Conservation (phyloP, 2,888 invertebrate species). For the Drosophila emarginata region DNA sequence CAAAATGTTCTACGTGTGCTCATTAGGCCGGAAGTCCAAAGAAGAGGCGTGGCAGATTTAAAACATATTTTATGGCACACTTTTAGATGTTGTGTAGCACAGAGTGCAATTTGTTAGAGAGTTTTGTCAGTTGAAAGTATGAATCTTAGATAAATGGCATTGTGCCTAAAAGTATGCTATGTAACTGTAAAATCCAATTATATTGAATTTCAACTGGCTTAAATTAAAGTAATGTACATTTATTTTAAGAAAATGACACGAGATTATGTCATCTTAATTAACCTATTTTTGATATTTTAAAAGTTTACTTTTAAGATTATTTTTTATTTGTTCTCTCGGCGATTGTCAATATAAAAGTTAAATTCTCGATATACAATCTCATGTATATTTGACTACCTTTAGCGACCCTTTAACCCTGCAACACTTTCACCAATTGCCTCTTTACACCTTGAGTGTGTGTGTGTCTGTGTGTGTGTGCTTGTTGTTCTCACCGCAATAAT, state of each 20-base stretch:
- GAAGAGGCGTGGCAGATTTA: constrained; percentile 23
- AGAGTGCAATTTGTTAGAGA: not conserved
- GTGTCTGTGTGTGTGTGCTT: not conserved
- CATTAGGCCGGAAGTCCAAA: constrained; percentile 56
- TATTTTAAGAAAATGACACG: no score
- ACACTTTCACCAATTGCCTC: not conserved
- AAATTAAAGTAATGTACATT: no score
- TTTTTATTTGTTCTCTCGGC: not conserved
- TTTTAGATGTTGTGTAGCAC: not conserved
- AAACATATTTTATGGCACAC: constrained; percentile 40
- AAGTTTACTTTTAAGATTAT: not conserved
- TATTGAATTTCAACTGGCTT: no score
- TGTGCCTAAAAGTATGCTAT: no score
- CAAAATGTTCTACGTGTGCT: constrained; percentile 74
- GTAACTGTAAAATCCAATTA: no score
- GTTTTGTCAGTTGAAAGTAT: not conserved
- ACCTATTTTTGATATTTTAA: not conserved
- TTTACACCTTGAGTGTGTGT: constrained; percentile 5
- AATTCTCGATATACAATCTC: not conserved
- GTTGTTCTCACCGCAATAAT: constrained; percentile 13
- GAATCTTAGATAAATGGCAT: no score
- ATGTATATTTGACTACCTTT: no score
- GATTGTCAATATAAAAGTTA: not conserved
- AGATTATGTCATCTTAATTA: not conserved
- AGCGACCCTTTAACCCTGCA: no score